phyloP scores from a whole-genome alignment of 2,113 vertebrate species.

The Butorides virescens region DNA sequence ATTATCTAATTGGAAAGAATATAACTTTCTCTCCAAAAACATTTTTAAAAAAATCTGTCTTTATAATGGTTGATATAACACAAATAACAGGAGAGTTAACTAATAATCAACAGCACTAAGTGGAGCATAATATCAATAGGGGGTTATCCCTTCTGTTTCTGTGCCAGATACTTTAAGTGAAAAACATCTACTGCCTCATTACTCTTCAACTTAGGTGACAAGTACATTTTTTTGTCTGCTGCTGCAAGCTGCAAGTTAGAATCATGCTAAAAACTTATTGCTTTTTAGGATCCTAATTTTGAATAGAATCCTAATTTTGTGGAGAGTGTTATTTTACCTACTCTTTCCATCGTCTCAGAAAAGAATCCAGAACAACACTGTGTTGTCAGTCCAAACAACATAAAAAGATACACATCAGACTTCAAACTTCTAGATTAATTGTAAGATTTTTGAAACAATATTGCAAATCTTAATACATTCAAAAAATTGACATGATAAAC shows the following conservation, averaged over 20 bases:
- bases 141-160: background rate
- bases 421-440: background rate
- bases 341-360: background rate
- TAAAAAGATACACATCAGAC: background rate
- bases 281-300: background rate
- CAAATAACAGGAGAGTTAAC: background rate
- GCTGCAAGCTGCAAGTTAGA: background rate
- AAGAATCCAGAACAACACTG: background rate
- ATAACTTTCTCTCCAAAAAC: background rate
- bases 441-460: background rate
- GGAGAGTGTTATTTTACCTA: background rate
- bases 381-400: background rate
- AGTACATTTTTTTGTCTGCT: background rate
- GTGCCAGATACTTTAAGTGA: background rate
- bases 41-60: background rate
- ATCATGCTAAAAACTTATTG: background rate
- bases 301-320: background rate
- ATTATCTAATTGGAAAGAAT: background rate
- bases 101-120: background rate
- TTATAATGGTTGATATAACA: too few species aligned
- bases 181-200: background rate
- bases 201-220: background rate
- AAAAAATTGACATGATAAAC: background rate
- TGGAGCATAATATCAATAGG: background rate
- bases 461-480: background rate